phyloP scores from a whole-genome alignment of 23 tunicate genomes.

The Halocynthia roretzi region DNA sequence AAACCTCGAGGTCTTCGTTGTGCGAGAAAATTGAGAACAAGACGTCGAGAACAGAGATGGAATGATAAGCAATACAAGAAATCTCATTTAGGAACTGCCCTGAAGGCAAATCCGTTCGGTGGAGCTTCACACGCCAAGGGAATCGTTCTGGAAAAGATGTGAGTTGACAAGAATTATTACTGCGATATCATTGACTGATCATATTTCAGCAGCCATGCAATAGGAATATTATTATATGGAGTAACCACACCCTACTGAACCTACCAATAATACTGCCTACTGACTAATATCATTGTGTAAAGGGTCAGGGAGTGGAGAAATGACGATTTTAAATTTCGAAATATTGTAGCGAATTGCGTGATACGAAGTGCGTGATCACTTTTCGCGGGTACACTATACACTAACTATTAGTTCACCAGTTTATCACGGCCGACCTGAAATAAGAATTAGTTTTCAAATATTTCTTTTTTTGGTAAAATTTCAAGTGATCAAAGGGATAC shows the following conservation, averaged over 20 bases:
- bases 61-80: slow-evolving; percentile 95
- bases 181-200: no score
- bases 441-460: slow-evolving; percentile 2
- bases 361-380: no score
- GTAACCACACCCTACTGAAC: no score
- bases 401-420: background rate
- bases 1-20: slow-evolving; percentile 98
- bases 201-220: no score
- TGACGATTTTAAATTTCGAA: no score
- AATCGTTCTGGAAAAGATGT: slow-evolving; percentile 99
- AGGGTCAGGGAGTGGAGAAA: no score
- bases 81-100: slow-evolving; percentile 93
- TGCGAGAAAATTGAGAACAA: slow-evolving; percentile 94
- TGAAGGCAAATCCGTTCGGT: slow-evolving; percentile 99
- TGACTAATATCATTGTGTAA: no score
- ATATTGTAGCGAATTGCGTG: no score
- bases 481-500: background rate
- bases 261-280: no score
- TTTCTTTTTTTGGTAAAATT: background rate
- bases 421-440: background rate
- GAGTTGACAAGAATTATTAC: background rate
- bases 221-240: no score
- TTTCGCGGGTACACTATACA: no score
- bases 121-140: slow-evolving; percentile 99
- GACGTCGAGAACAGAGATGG: slow-evolving; percentile 98